Percentiles rank a stretch among this genome's conserved stretches.
Evolutionary conservation across 2,113 vertebrate species (phyloP).

Genomic region (Charadrius vociferus): DNA sequence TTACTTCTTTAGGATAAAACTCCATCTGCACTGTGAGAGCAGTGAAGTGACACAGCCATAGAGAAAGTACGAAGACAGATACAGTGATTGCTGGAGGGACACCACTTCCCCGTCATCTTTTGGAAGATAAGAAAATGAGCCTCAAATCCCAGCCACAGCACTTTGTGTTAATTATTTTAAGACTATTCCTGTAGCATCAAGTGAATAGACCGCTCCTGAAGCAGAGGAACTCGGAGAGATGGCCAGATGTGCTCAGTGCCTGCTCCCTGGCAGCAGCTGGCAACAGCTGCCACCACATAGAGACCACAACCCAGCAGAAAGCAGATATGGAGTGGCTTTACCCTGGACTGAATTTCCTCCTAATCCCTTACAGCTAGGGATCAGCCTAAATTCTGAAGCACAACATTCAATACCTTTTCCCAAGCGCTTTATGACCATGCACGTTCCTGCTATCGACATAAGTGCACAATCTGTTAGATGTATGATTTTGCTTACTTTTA

Average conservation of each 20-base stretch:
- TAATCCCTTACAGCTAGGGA: not conserved
- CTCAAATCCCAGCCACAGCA: not conserved
- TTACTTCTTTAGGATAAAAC: not conserved
- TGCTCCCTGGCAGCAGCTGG: not conserved
- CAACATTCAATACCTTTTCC: not conserved
- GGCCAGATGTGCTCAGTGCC: rapidly evolving
- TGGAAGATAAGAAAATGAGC: not conserved
- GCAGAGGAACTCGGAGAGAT: not conserved
- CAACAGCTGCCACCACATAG: not conserved
- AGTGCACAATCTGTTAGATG: not conserved
- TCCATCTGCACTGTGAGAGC: not conserved
- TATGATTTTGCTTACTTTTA: not conserved
- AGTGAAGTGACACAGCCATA: not conserved
- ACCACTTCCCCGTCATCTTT: not conserved
- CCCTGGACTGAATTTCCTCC: not conserved
- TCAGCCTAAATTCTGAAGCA: not conserved
- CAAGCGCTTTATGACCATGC: not conserved
- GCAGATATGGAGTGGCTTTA: not conserved
- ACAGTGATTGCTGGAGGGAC: not conserved
- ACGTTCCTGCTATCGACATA: not conserved
- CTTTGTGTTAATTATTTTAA: not conserved
- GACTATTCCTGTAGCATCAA: not conserved
- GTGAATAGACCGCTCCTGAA: not conserved
- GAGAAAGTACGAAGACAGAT: not conserved
- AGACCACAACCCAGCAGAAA: not conserved